These are phyloP conservation scores for Bungarus multicinctus DNA, from an alignment of 2,113 vertebrate genomes.

Conservation along the genomic window DNA sequence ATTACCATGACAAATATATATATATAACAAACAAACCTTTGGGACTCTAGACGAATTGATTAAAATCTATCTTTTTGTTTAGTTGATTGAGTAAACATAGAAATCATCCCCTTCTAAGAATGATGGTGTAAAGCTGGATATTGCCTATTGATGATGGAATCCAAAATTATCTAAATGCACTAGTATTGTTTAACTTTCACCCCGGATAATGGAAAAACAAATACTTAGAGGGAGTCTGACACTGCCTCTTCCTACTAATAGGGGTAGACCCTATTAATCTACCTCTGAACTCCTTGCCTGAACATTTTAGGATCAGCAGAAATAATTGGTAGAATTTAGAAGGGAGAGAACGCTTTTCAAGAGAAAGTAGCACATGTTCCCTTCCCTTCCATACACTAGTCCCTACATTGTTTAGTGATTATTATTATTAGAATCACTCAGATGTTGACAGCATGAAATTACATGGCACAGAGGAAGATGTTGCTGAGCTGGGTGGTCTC, in stretches of 20 bases:
- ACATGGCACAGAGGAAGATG: not conserved
- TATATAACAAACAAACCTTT: not conserved
- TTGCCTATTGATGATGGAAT: not conserved
- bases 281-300: not conserved
- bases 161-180: not conserved
- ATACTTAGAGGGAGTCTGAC: not conserved
- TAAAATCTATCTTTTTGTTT: not conserved
- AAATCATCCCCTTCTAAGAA: not conserved
- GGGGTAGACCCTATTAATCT: not conserved
- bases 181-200: not conserved
- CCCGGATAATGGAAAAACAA: not conserved
- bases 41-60: not conserved
- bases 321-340: not conserved
- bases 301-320: not conserved
- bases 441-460: slow-evolving; percentile 6
- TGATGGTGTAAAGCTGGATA: not conserved
- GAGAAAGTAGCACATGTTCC: not conserved
- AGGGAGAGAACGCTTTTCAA: not conserved
- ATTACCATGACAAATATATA: not conserved
- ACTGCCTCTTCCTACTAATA: not conserved
- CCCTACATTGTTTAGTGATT: not conserved
- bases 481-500: slow-evolving; percentile 26
- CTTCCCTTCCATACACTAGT: not conserved
- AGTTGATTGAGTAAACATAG: not conserved
- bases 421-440: not conserved